phyloP scores from a whole-genome alignment of 1,140 invertebrate species.

The Drosophila eugracilis region DNA sequence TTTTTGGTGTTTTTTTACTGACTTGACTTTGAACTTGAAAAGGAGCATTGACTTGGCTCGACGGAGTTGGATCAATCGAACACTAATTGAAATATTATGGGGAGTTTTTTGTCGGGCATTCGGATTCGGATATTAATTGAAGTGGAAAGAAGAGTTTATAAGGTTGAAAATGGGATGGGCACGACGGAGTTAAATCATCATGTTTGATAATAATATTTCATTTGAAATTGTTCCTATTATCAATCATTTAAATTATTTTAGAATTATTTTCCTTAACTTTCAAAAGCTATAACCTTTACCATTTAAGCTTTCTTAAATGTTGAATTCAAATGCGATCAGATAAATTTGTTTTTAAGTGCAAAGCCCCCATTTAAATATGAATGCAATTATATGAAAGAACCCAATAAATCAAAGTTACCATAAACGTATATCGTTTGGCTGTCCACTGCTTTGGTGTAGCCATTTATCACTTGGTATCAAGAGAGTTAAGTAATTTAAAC shows the following conservation, averaged over 20 bases:
- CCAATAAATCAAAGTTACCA: slow-evolving; percentile 35
- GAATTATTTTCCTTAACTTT: background rate
- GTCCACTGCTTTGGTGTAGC: slow-evolving; percentile 11
- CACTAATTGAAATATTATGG: slow-evolving; percentile 22
- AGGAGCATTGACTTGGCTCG: slow-evolving; percentile 60
- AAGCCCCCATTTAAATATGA: slow-evolving; percentile 40
- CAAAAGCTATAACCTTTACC: slow-evolving; percentile 1
- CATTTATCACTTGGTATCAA: slow-evolving; percentile 34
- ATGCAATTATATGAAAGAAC: slow-evolving; percentile 26
- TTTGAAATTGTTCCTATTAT: background rate
- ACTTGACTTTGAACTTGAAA: slow-evolving; percentile 71
- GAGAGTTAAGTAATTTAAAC: slow-evolving; percentile 18
- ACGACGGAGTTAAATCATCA: background rate
- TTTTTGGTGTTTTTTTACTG: slow-evolving; percentile 11
- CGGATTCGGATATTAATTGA: background rate
- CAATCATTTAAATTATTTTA: background rate
- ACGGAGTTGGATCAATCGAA: slow-evolving; percentile 25
- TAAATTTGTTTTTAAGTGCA: slow-evolving; percentile 16
- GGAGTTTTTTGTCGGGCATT: background rate
- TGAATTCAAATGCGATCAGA: slow-evolving; percentile 1
- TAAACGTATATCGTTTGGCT: slow-evolving; percentile 33
- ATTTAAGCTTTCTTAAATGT: slow-evolving; percentile 1
- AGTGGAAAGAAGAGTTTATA: too few species aligned
- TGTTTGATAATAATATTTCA: background rate
- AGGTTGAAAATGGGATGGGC: background rate